A percentile compares a stretch with the other conserved stretches of the same genome.
These are phyloP conservation scores for Sebastes steindachneri DNA, from an alignment of 2,797 vertebrate species.

Conservation along the genomic window DNA sequence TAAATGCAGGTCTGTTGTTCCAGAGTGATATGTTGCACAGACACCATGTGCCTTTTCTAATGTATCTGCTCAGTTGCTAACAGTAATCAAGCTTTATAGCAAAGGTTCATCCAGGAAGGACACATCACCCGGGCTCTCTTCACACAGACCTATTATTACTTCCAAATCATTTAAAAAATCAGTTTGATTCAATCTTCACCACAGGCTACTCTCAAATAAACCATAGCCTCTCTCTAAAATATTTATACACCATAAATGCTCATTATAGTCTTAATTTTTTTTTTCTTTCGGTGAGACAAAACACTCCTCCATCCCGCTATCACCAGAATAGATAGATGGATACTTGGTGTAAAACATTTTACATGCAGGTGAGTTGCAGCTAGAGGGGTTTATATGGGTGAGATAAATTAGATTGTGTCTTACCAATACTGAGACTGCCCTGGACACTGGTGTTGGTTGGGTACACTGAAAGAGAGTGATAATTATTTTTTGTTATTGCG, in stretches of 20 bases:
- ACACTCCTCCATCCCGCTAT: background rate
- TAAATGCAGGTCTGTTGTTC: slow-evolving; percentile 16
- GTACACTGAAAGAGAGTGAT: background rate
- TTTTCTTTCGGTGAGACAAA: background rate
- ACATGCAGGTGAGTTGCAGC: too few relatives aligned
- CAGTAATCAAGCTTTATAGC: slow-evolving; percentile 17
- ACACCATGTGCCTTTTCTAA: slow-evolving; percentile 24
- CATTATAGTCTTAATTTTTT: background rate
- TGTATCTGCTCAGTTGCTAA: slow-evolving; percentile 34
- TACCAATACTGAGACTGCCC: background rate
- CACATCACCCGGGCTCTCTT: background rate
- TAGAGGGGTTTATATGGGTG: background rate
- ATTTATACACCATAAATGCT: background rate
- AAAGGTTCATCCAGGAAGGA: slow-evolving; percentile 20
- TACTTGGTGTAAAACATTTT: background rate
- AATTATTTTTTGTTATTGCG: background rate
- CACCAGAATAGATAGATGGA: background rate
- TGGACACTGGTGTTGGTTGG: background rate
- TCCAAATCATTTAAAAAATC: slow-evolving; percentile 24
- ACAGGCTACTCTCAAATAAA: background rate
- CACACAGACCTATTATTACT: background rate
- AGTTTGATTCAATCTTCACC: slow-evolving; percentile 3
- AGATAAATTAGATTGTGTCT: background rate
- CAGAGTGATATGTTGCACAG: background rate
- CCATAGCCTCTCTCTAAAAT: background rate